Percentiles rank a stretch among this genome's conserved stretches.
Evolutionary conservation across 1,140 invertebrate species (phyloP).

Genomic region (Halyomorpha halys): DNA sequence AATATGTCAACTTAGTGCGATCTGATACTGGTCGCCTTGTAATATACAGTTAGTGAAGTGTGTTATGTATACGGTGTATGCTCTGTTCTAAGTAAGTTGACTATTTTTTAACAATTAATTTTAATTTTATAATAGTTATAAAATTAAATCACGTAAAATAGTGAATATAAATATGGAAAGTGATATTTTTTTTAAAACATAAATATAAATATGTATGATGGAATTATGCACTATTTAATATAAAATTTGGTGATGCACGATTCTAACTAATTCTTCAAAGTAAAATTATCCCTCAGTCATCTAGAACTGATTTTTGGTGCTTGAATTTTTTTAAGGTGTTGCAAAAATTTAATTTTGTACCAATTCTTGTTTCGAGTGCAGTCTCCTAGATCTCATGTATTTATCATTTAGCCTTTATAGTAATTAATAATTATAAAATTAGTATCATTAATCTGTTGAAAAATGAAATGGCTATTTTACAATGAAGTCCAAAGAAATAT

Average conservation of each 20-base stretch:
- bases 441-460: too few species aligned
- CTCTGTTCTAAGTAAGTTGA: neutral
- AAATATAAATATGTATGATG: conserved; percentile 10
- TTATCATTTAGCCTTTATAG: too few species aligned
- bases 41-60: neutral
- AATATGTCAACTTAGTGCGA: conserved; percentile 11
- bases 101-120: neutral
- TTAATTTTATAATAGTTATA: neutral
- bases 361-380: neutral
- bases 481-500: too few species aligned
- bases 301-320: conserved; percentile 6
- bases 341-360: conserved; percentile 3
- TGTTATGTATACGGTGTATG: neutral
- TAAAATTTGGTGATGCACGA: neutral
- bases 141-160: neutral
- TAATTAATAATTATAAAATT: too few species aligned
- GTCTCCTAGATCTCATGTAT: neutral
- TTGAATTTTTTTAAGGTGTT: conserved; percentile 12
- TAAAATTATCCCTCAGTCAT: conserved; percentile 6
- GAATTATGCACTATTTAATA: conserved; percentile 4
- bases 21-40: neutral
- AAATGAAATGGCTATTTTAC: too few species aligned
- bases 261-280: neutral
- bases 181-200: conserved; percentile 16
- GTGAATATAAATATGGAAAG: conserved; percentile 4